Base-by-base conservation (phyloP, 2,797 vertebrate species). In the Adelosebastes latens region DNA sequence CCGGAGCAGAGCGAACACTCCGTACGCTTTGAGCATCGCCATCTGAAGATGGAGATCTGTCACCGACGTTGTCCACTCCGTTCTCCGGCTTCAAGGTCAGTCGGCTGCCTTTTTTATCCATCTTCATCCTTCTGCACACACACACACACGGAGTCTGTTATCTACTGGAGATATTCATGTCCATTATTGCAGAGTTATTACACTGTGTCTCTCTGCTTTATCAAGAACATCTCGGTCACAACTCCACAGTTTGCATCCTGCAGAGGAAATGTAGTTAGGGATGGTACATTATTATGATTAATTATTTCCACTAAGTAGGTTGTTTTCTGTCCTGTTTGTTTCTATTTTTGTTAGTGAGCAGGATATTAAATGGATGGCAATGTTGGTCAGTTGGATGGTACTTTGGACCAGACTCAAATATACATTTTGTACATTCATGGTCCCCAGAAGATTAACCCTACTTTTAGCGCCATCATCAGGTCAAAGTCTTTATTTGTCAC, bases 81-180 rank as follows among this genome's bases (percentile, higher is more conserved):
- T 95, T 94, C 88, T 97, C 96, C 71, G 95, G 95, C 93, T 95
- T 97, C 87, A 93, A 5, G 53, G 60, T 56, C 3, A 69, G 8
- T 16, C 87, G 82, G 64, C 14, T 74, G 27, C 74, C 89, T 83
- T 84, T 93, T 77, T 94, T 95, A 20, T 90, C 89, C 69, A 88
- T 14, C 75, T 90, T 93, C 86, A 93, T 80, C 84, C 87, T 92
- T 36, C 89, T 92, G 39, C 22, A 69, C 34, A 80, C 34, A 77
- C 22, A 76, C 68, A 75, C 58, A 79, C 34, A 61, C 2, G 42
- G 42, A 46, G 42, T 46, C 42, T 46, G 16, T 46, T 46, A 46
- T 46, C 42, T 46, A 46, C 42, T 46, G 42, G 42, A 36, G n/a
- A 72, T 27, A 20, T 31, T 24, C 24, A 46, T 24, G 10, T 31